phyloP scores from a whole-genome alignment of 2,797 vertebrate species.

The Numenius phaeopus region DNA sequence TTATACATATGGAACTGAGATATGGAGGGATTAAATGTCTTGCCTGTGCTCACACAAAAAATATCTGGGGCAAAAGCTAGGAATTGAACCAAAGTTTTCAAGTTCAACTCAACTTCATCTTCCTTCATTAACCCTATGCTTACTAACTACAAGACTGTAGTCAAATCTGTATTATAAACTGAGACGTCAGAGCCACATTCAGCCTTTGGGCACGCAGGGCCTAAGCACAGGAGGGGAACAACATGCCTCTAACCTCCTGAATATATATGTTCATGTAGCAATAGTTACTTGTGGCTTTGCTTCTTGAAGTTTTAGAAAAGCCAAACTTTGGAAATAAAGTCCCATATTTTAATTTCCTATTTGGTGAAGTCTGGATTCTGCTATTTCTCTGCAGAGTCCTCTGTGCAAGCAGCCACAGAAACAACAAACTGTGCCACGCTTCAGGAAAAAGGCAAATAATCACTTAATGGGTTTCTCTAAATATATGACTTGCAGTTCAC shows the following conservation, averaged over 20 bases:
- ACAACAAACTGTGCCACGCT: constrained; percentile 34
- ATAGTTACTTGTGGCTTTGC: not conserved
- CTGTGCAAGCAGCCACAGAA: constrained; percentile 32
- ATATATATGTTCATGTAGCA: not conserved
- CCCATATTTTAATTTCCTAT: not conserved
- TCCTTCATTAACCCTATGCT: constrained; percentile 25
- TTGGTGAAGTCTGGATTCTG: constrained; percentile 4
- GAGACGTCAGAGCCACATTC: not conserved
- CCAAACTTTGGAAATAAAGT: not conserved
- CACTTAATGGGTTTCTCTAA: constrained; percentile 47
- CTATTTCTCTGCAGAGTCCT: constrained; percentile 22
- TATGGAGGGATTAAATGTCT: constrained; percentile 37
- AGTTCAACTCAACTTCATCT: not conserved
- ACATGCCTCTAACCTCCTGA: not conserved
- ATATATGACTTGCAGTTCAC: constrained; percentile 23
- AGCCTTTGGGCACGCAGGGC: not conserved
- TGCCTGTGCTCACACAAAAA: constrained; percentile 47
- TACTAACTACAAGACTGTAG: not conserved
- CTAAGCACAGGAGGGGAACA: not conserved
- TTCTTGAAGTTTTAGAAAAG: not conserved
- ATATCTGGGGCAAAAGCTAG: constrained; percentile 50
- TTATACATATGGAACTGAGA: constrained; percentile 39
- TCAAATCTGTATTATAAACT: not conserved
- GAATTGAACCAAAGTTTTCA: constrained; percentile 4
- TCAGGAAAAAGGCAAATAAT: constrained; percentile 43